Percentiles rank a stretch among this genome's conserved stretches.
Evolutionary conservation across 2,888 invertebrate species (phyloP).

Genomic region (Cantharis nigra): DNA sequence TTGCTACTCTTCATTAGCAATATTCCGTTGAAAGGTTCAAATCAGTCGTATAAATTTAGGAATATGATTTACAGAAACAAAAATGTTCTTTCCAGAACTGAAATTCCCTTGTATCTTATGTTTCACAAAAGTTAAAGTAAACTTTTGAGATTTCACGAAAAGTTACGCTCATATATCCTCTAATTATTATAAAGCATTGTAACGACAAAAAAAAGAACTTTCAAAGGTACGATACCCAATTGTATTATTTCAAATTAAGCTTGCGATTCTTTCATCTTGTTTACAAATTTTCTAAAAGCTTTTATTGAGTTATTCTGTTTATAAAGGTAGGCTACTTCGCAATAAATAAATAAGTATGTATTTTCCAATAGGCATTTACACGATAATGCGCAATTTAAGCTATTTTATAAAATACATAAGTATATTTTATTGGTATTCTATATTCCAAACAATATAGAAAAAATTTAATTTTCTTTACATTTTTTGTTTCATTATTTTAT

Average conservation of each 20-base stretch:
- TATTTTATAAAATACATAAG: background rate
- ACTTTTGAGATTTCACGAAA: background rate
- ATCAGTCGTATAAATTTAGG: background rate
- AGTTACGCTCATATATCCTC: background rate
- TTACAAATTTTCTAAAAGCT: background rate
- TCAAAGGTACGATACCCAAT: background rate
- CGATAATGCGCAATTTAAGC: background rate
- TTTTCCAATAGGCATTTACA: background rate
- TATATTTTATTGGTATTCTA: too few species aligned
- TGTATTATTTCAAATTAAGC: background rate
- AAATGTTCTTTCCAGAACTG: background rate
- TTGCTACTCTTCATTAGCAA: background rate
- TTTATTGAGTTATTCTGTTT: background rate
- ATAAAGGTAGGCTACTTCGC: background rate
- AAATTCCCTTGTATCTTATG: background rate
- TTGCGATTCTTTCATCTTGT: background rate
- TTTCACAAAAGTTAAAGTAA: background rate
- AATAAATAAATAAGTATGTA: background rate
- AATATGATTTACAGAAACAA: background rate
- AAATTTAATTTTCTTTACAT: background rate
- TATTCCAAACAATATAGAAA: background rate
- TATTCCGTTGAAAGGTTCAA: background rate
- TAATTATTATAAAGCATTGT: background rate
- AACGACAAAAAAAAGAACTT: background rate
- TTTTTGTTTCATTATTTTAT: background rate